Percentiles rank a stretch among this genome's conserved stretches.
These are phyloP conservation scores for Delphinus delphis DNA, from an alignment of 2,113 vertebrate genomes.

Conservation along the genomic window DNA sequence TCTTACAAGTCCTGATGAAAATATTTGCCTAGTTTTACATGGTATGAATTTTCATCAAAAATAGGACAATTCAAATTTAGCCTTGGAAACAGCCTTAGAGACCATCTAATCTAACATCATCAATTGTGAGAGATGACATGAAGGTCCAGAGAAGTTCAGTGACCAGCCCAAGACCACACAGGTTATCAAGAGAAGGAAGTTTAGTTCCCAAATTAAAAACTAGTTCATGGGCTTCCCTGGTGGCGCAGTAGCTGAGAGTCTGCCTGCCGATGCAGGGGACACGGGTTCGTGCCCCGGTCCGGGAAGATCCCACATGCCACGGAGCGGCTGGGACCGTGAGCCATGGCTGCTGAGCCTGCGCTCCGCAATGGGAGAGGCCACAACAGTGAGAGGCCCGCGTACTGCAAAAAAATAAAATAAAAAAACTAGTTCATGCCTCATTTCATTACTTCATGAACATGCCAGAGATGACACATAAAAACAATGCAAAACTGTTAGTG, in stretches of 20 bases:
- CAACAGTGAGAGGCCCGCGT: no score
- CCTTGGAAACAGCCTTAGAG: not conserved
- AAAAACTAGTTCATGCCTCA: not conserved
- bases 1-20: not conserved
- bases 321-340: no score
- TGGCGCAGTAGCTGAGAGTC: no score
- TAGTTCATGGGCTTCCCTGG: not conserved
- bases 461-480: not conserved
- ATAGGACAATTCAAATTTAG: not conserved
- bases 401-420: no score
- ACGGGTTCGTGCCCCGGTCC: no score
- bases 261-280: no score
- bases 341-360: no score
- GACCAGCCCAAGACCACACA: not conserved
- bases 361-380: no score
- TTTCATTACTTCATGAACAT: not conserved
- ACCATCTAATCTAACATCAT: not conserved
- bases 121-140: not conserved
- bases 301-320: no score
- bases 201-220: no score
- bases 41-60: not conserved
- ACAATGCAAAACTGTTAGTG: no score
- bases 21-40: not conserved
- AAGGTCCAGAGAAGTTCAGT: not conserved
- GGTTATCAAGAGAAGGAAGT: not conserved